Evolutionary conservation across 2,888 invertebrate species (phyloP), one percentile per base, ranked within the genome.

Genomic region (Tetanocera ferruginea): DNA sequence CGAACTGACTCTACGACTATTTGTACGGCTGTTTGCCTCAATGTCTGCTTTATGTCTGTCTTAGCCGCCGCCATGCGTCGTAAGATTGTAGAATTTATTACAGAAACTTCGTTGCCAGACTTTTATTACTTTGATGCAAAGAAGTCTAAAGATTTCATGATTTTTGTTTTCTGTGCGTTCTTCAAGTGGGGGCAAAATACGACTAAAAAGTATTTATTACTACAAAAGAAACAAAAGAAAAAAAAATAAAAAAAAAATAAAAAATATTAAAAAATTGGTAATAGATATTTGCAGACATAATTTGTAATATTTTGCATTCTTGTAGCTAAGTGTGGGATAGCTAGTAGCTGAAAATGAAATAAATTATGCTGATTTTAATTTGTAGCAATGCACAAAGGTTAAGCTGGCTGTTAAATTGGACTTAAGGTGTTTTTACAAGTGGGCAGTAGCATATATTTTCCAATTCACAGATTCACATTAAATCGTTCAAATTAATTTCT

Each of bases 1-100:
- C 25, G 55, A 28, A 37, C 49, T 14, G 66, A 28, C 14, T 37
- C 6, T 49, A 28, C 57, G 66, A 31, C 74, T 62, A 60, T 55
- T 51, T 51, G 28, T 31, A 69, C 67, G 67, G 67, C 71, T 37
- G 67, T 67, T 55, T 14, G 60, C 60, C n/a, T 75, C 23, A 43
- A 55, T 55, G 55, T 14, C 51, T 17, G 43, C 14, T 57, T 31
- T 55, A 31, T 43, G 55, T 62, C 57, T 66, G 31, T 52, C 71
- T 64, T 11, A 49, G 9, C 34, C 49, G 49, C 19, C 37, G 34
- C 43, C 55, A 57, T 19, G 51, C 57, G 78, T 82, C 82, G 79
- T 83, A 82, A 83, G 81, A 80, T 80, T 80, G 77, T 73, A 72
- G 82, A 83, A 83, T 87, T 87, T 87, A 88, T 85, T 84, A 74